phyloP scores from a whole-genome alignment of 2,797 vertebrate genomes.

The Melanotaenia parkinsoni region DNA sequence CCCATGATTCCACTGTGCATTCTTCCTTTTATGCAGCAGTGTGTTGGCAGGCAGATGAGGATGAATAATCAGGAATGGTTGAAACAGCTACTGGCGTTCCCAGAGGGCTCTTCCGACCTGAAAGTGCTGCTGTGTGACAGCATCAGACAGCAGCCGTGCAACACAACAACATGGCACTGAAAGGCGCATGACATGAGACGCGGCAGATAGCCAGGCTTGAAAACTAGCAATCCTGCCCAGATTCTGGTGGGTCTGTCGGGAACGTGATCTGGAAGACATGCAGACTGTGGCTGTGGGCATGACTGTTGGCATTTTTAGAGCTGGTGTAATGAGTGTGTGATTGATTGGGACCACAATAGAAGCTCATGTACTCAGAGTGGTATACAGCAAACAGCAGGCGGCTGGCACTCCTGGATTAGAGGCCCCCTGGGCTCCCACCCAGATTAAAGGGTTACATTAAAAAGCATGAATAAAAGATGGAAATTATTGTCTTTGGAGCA shows the following conservation, averaged over 20 bases:
- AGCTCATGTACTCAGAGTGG: constrained; percentile 74
- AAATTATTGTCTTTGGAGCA: constrained; percentile 83
- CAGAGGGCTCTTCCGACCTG: constrained; percentile 34
- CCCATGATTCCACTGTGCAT: constrained; percentile 28
- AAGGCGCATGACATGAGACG: constrained; percentile 56
- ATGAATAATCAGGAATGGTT: constrained; percentile 60
- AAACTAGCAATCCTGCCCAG: constrained; percentile 43
- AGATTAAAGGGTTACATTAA: constrained; percentile 88
- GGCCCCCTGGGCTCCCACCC: constrained; percentile 83
- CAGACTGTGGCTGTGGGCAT: constrained; percentile 46
- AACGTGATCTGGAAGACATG: constrained; percentile 54
- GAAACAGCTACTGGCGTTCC: constrained; percentile 38
- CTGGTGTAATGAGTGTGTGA: constrained; percentile 80
- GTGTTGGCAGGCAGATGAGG: constrained; percentile 51
- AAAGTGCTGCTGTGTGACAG: constrained; percentile 52
- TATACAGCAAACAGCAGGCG: constrained; percentile 61
- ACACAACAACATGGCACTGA: constrained; percentile 52
- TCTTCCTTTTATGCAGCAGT: constrained; percentile 31
- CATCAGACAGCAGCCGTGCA: constrained; percentile 51
- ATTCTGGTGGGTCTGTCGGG: constrained; percentile 51
- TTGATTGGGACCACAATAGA: constrained; percentile 84
- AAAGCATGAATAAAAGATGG: constrained; percentile 85
- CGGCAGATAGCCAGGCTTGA: constrained; percentile 77
- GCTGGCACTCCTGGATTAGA: constrained; percentile 80
- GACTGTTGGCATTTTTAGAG: constrained; percentile 79